Evolutionary conservation across 30 jellyfish, hydroid and myxozoan species (phyloP), one percentile per base, ranked within the genome.

Genomic region (Turritopsis rubra): DNA sequence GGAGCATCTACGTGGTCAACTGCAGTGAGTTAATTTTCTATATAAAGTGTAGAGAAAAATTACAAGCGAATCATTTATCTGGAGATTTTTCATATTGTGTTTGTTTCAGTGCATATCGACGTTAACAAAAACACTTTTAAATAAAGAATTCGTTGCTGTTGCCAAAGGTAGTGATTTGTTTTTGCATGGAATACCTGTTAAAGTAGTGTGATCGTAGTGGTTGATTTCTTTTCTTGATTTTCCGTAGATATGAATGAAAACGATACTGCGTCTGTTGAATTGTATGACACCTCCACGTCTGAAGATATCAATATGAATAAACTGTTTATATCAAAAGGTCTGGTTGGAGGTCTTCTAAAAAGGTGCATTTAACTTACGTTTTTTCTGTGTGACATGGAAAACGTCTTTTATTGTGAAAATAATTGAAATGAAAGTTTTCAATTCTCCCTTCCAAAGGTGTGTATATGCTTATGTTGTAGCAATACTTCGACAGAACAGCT

Each of bases 261-360:
- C 41, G 95, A 84, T 19, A 79, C 66, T 0, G 79, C 72, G 21
- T 8, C 52, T 0, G 87, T 83, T 25, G 95, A 82, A 52, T 85
- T 90, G 28, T 90, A 87, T 54, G 97, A 90, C 83, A 90, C 97
- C 1, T 90, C 97, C 7, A 90, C 97, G 18, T 89, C 83, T 1
- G 89, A 86, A 3, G 97, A 90, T 86, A 65, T 90, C 22, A 86
- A 87, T 85, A 90, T 86, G 28, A 86, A 86, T 79, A 70, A 78
- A 24, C 78, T 90, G 83, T 73, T 90, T 24, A 86, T 85, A n/a
- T 22, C 76, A 18, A 75, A 81, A 53, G 90, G 85, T 54, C 71
- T 28, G 28, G 91, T 91, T 16, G 54, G 28, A 31, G 52, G 92
- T 54, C 80, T 81, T 26, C 92, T 90, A 1, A 85, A 60, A 29